Conservation (phyloP, 2,113 vertebrate species). For the Diphyllodes magnificus region DNA sequence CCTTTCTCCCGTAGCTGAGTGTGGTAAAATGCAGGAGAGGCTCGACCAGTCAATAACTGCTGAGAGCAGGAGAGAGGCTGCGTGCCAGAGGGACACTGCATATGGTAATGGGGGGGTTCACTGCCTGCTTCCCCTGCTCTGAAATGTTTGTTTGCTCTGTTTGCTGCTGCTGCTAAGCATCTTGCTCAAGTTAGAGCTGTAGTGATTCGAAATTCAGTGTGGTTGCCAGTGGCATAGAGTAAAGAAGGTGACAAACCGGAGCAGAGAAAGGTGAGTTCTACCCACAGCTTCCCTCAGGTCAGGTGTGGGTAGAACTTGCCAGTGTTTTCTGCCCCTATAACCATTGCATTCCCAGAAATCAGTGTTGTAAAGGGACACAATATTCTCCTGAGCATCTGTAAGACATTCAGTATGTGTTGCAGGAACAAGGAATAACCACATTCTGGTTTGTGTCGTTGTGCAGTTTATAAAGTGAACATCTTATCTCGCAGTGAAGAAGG, state of each 20-base stretch:
- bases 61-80: constrained; percentile 51
- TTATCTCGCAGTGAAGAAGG: constrained; percentile 73
- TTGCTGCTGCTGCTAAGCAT: background rate
- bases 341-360: background rate
- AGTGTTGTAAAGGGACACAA: background rate
- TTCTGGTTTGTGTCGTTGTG: background rate
- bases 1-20: constrained; percentile 70
- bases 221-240: background rate
- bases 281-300: background rate
- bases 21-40: constrained; percentile 62
- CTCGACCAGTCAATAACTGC: constrained; percentile 56
- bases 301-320: background rate
- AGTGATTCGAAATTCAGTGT: background rate
- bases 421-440: background rate
- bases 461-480: constrained; percentile 83
- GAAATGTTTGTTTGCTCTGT: background rate
- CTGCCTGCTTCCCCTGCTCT: background rate
- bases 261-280: background rate
- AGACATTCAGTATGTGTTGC: no score
- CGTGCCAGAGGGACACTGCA: constrained; percentile 68
- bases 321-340: background rate
- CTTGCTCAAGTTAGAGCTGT: background rate
- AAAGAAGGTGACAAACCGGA: background rate
- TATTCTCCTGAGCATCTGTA: background rate
- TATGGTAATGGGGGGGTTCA: constrained; percentile 72